A percentile compares a stretch with the other conserved stretches of the same genome.
phyloP scores from a whole-genome alignment of 2,888 invertebrate species.

The Hypomecis atomaria region DNA sequence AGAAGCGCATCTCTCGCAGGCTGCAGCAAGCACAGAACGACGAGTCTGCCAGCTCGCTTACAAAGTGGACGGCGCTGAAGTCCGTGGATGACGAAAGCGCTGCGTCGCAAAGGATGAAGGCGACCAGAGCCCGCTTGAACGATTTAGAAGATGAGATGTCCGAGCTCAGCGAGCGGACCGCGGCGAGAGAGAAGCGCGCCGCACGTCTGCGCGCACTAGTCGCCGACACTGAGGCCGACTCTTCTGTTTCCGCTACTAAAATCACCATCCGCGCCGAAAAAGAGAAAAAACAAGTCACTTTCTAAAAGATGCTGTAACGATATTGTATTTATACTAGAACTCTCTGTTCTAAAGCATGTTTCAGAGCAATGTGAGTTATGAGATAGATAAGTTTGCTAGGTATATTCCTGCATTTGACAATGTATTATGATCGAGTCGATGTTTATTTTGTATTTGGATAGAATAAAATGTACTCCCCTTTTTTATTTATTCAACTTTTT shows the following conservation, averaged over 20 bases:
- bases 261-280: constrained; percentile 72
- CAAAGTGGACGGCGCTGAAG: constrained; percentile 87
- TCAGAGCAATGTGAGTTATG: constrained; percentile 54
- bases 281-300: constrained; percentile 81
- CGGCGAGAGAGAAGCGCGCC: constrained; percentile 88
- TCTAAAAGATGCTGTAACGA: constrained; percentile 56
- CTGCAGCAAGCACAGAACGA: constrained; percentile 57
- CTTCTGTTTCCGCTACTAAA: constrained; percentile 66
- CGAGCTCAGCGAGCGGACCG: constrained; percentile 87
- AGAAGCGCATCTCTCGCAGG: constrained; percentile 76
- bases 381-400: constrained; percentile 69
- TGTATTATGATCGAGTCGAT: constrained; percentile 66
- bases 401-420: constrained; percentile 72
- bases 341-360: constrained; percentile 48
- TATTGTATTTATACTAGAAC: constrained; percentile 40
- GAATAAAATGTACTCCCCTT: constrained; percentile 72
- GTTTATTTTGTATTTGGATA: constrained; percentile 76
- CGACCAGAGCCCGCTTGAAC: constrained; percentile 87
- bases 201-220: constrained; percentile 89
- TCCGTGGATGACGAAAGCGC: constrained; percentile 77
- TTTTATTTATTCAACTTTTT: constrained; percentile 64
- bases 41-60: constrained; percentile 66
- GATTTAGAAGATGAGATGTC: constrained; percentile 92
- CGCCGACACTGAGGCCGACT: constrained; percentile 83
- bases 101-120: constrained; percentile 87